phyloP scores from a whole-genome alignment of 2,888 invertebrate species.

The Osmoderma eremita region DNA sequence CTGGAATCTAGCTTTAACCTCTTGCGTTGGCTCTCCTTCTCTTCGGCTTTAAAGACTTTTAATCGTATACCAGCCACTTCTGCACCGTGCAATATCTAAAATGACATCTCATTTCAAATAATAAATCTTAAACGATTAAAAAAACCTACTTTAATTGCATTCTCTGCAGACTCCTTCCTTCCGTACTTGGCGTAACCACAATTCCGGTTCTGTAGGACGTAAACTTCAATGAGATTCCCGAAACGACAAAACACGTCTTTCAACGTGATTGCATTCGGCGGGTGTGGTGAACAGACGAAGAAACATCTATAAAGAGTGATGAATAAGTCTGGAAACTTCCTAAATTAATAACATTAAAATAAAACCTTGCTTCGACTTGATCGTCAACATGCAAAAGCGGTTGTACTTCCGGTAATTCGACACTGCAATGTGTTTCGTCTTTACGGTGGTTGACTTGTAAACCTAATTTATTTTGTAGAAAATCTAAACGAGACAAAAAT shows the following conservation, averaged over 20 bases:
- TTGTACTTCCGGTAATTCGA: conserved; percentile 77
- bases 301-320: conserved; percentile 66
- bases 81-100: conserved; percentile 78
- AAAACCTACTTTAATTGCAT: conserved; percentile 73
- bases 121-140: background rate
- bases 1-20: conserved; percentile 46
- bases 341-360: conserved; percentile 18
- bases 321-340: background rate
- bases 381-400: conserved; percentile 76
- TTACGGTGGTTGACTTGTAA: conserved; percentile 44
- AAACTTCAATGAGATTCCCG: conserved; percentile 90
- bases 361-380: conserved; percentile 70
- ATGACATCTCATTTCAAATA: conserved; percentile 35
- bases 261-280: conserved; percentile 81
- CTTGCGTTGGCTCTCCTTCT: conserved; percentile 61
- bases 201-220: conserved; percentile 87
- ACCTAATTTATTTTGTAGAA: conserved; percentile 36
- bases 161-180: conserved; percentile 76
- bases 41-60: conserved; percentile 90
- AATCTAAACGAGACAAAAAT: conserved; percentile 23
- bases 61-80: conserved; percentile 87
- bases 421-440: conserved; percentile 68
- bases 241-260: conserved; percentile 92
- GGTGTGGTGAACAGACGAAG: conserved; percentile 71
- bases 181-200: conserved; percentile 94